A percentile compares a stretch with the other conserved stretches of the same genome.
phyloP scores from a whole-genome alignment of 2,888 invertebrate species.

The Zaprionus bogoriensis region DNA sequence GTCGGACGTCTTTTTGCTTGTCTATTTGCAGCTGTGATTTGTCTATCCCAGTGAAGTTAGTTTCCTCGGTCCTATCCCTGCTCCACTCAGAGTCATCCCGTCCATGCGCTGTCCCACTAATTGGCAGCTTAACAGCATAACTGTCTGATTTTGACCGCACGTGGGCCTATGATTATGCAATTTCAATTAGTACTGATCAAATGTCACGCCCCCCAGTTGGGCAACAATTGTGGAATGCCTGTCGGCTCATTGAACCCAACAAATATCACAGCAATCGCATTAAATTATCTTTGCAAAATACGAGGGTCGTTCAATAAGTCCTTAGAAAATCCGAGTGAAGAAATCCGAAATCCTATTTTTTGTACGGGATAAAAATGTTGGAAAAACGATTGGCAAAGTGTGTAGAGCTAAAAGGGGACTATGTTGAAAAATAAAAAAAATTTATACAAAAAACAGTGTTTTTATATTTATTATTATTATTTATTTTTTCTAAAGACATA shows the following conservation, averaged over 20 bases:
- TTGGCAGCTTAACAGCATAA: constrained; percentile 69
- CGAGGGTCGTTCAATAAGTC: too few species aligned
- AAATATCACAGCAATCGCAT: background rate
- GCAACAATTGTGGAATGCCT: background rate
- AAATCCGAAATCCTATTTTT: too few species aligned
- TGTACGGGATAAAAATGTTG: too few species aligned
- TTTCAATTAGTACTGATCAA: constrained; percentile 58
- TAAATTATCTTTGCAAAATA: background rate
- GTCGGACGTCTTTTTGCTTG: constrained; percentile 68
- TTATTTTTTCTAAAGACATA: too few species aligned
- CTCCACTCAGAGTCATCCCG: background rate
- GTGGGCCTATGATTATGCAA: constrained; percentile 57
- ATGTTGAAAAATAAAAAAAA: too few species aligned
- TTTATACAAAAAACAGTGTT: too few species aligned
- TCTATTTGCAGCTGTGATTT: constrained; percentile 75
- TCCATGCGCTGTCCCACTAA: constrained; percentile 53
- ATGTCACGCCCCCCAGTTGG: background rate
- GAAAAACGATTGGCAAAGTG: too few species aligned
- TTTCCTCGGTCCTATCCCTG: background rate
- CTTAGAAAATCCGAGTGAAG: too few species aligned
- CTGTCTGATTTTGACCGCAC: constrained; percentile 48
- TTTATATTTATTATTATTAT: too few species aligned
- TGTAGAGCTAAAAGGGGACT: too few species aligned
- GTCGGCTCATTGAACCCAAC: background rate
- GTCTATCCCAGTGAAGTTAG: constrained; percentile 31